phyloP scores from a whole-genome alignment of 2,888 invertebrate genomes.

The Onchidella celtica region DNA sequence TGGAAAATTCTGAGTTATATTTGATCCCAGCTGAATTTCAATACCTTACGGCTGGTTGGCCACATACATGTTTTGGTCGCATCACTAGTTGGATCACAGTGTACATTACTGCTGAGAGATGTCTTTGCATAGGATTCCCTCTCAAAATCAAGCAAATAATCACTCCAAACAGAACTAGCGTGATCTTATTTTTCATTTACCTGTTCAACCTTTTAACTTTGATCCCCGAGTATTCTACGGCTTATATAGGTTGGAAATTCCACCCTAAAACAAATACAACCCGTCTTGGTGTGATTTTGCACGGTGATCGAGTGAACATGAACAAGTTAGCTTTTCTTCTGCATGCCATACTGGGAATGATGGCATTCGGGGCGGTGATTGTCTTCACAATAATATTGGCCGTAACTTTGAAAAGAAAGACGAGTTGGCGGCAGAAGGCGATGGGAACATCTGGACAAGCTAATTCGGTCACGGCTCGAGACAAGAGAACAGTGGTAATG shows the following conservation, averaged over 20 bases:
- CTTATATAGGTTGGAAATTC: neutral
- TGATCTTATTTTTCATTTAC: neutral
- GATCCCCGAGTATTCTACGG: neutral
- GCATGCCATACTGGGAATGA: neutral
- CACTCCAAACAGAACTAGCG: neutral
- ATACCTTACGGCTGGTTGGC: too few relatives aligned
- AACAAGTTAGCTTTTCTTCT: neutral
- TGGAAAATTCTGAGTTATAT: too few relatives aligned
- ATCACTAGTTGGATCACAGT: too few relatives aligned
- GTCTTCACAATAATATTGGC: too few relatives aligned
- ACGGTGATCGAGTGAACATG: neutral
- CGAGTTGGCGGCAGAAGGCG: neutral
- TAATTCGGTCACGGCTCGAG: neutral
- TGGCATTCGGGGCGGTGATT: too few relatives aligned
- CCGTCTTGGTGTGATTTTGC: neutral
- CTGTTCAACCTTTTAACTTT: neutral
- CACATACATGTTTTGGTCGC: too few relatives aligned
- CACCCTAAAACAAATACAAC: neutral
- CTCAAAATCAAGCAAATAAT: too few relatives aligned
- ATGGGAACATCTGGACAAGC: neutral
- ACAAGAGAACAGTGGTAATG: neutral
- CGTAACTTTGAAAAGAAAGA: neutral
- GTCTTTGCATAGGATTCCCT: too few relatives aligned
- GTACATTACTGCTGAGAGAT: too few relatives aligned
- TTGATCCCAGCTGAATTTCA: too few relatives aligned